Evolutionary conservation across 1,140 invertebrate genomes (phyloP).

Genomic region (Helicorthomorpha holstii): DNA sequence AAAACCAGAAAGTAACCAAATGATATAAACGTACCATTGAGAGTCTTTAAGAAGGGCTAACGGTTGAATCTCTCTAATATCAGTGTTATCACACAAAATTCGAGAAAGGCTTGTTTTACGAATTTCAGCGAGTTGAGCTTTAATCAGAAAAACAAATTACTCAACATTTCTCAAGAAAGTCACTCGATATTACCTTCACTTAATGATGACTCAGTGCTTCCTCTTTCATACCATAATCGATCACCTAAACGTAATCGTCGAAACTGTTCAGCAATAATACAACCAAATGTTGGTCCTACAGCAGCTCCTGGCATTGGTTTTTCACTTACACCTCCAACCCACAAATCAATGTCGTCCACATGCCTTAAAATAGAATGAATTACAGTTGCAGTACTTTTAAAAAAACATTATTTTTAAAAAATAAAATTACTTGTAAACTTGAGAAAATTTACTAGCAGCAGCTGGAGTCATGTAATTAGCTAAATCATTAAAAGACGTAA

Average conservation of each 20-base stretch:
- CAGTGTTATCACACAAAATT: slow-evolving; percentile 37
- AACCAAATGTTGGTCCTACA: slow-evolving; percentile 36
- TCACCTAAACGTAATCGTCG: slow-evolving; percentile 34
- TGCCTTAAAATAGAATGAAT: background rate
- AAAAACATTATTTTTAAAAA: background rate
- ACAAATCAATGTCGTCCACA: slow-evolving; percentile 28
- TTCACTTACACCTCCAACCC: slow-evolving; percentile 31
- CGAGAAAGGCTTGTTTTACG: slow-evolving; percentile 32
- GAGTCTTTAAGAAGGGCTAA: slow-evolving; percentile 30
- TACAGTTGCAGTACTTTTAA: background rate
- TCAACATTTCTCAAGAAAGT: background rate
- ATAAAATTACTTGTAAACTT: slow-evolving; percentile 26
- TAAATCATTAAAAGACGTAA: slow-evolving; percentile 10
- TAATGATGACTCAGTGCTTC: slow-evolving; percentile 18
- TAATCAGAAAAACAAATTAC: slow-evolving; percentile 14
- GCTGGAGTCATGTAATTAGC: slow-evolving; percentile 6
- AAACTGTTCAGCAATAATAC: slow-evolving; percentile 37
- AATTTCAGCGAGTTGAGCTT: slow-evolving; percentile 35
- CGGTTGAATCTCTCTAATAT: slow-evolving; percentile 31
- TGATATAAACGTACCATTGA: slow-evolving; percentile 22
- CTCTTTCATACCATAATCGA: slow-evolving; percentile 39
- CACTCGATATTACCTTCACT: background rate
- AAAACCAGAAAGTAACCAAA: background rate
- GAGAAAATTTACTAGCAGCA: slow-evolving; percentile 12
- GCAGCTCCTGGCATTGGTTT: slow-evolving; percentile 24